phyloP scores from a whole-genome alignment of 2,113 vertebrate genomes.

The Gobius niger region DNA sequence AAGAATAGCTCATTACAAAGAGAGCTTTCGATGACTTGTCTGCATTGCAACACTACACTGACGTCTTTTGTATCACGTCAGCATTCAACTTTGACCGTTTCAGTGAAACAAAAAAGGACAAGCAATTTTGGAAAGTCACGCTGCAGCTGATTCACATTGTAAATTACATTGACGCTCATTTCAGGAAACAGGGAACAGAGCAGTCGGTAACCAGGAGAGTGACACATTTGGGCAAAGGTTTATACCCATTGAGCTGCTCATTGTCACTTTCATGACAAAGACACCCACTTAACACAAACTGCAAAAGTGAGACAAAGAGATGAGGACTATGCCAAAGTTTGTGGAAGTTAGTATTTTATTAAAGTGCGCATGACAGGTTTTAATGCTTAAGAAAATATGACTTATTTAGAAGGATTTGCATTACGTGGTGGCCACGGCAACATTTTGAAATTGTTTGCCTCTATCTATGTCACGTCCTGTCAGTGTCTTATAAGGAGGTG shows the following conservation, averaged over 20 bases:
- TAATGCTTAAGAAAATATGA: too few species aligned
- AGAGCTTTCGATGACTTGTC: not conserved
- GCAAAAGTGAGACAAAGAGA: conserved; percentile 20
- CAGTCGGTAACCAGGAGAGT: not conserved
- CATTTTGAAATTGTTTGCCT: too few species aligned
- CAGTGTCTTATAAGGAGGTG: too few species aligned
- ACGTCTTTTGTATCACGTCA: not conserved
- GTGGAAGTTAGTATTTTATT: conserved; percentile 1
- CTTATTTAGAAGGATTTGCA: too few species aligned
- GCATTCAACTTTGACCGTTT: not conserved
- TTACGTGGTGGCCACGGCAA: too few species aligned
- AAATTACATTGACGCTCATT: not conserved
- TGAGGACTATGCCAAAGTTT: not conserved
- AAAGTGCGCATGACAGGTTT: too few species aligned
- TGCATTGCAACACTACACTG: not conserved
- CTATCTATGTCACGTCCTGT: too few species aligned
- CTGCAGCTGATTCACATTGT: not conserved
- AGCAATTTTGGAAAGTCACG: not conserved
- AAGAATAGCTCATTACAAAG: not conserved
- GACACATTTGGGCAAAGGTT: conserved; percentile 11
- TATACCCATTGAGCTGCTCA: conserved; percentile 17
- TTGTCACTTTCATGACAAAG: conserved; percentile 22
- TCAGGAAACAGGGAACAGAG: not conserved
- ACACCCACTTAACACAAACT: conserved; percentile 18
- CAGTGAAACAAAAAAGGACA: not conserved